Evolutionary conservation across 2,888 invertebrate genomes (phyloP).

Genomic region (Danaus chrysippus): DNA sequence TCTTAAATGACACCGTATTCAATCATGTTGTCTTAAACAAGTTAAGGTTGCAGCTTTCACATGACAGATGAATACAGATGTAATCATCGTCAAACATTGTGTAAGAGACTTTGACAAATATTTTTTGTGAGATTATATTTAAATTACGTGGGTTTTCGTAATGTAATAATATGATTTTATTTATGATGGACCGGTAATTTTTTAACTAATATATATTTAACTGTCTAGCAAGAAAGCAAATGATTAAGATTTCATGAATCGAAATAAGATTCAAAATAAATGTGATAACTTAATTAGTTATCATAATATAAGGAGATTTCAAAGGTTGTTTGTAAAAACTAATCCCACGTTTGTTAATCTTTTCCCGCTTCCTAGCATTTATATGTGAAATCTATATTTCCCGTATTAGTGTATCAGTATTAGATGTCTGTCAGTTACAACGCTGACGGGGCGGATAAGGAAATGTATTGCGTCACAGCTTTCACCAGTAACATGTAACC

Average conservation of each 20-base stretch:
- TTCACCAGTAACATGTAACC: constrained; percentile 57
- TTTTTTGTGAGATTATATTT: no score
- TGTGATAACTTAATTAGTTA: no score
- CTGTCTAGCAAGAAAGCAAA: no score
- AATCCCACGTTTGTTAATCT: neutral
- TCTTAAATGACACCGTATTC: constrained; percentile 12
- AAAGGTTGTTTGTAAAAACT: neutral
- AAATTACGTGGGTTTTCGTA: no score
- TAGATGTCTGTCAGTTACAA: constrained; percentile 27
- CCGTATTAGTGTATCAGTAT: constrained; percentile 30
- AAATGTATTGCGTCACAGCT: constrained; percentile 47
- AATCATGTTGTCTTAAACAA: constrained; percentile 13
- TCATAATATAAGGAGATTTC: no score
- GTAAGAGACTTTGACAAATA: constrained; percentile 19
- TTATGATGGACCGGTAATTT: no score
- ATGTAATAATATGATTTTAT: no score
- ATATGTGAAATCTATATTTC: constrained; percentile 30
- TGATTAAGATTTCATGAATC: no score
- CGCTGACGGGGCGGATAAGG: constrained; percentile 37
- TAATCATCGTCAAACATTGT: constrained; percentile 18
- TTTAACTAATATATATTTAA: no score
- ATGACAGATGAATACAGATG: constrained; percentile 19
- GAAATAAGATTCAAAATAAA: no score
- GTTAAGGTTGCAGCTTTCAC: constrained; percentile 23
- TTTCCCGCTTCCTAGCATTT: constrained; percentile 3